phyloP scores from a whole-genome alignment of 2,888 invertebrate genomes.

The Dynastes hyllus region DNA sequence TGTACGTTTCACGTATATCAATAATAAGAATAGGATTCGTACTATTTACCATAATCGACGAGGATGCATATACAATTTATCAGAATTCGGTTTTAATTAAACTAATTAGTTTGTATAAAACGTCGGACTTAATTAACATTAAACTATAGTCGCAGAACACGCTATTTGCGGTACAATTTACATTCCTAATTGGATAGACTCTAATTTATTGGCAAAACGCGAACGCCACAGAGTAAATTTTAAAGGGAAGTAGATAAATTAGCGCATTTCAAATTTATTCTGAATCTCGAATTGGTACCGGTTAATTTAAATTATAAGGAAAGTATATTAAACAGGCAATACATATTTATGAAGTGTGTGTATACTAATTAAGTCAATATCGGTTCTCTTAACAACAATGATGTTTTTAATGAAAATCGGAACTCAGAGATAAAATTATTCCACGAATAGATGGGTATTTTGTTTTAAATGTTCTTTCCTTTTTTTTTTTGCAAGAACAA shows the following conservation, averaged over 20 bases:
- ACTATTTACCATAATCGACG: neutral
- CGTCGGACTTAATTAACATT: conserved; percentile 8
- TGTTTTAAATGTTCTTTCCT: too few relatives aligned
- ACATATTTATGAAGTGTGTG: neutral
- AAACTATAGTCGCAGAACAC: conserved; percentile 7
- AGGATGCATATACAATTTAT: neutral
- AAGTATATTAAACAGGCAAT: neutral
- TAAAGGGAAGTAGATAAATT: neutral
- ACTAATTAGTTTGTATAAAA: conserved; percentile 3
- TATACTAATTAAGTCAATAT: too few relatives aligned
- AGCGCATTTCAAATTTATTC: neutral
- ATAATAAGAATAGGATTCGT: too few relatives aligned
- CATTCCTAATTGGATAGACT: conserved; percentile 20
- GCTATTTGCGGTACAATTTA: neutral
- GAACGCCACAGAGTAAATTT: neutral
- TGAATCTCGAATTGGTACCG: neutral
- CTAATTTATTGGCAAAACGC: conserved; percentile 8
- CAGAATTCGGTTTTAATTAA: conserved; percentile 15
- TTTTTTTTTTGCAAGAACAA: too few relatives aligned
- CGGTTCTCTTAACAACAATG: too few relatives aligned
- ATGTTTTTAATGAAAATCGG: too few relatives aligned
- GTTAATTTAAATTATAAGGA: neutral
- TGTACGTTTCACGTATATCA: too few relatives aligned
- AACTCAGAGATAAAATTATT: too few relatives aligned
- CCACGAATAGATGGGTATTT: too few relatives aligned